These are phyloP conservation scores for Drosophila murphyi DNA, from an alignment of 1,140 invertebrate genomes.

Conservation along the genomic window DNA sequence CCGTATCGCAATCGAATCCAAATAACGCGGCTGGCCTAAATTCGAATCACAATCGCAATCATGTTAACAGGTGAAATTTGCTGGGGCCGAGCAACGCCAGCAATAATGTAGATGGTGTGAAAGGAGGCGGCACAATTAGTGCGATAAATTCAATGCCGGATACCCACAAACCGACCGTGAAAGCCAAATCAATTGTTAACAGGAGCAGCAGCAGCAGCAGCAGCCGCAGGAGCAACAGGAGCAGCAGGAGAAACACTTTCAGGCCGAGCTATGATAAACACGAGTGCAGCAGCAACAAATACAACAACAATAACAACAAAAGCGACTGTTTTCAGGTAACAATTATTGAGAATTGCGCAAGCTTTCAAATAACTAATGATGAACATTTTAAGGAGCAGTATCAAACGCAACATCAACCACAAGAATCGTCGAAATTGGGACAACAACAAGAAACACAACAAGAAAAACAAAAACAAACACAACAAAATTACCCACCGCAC, in stretches of 20 bases:
- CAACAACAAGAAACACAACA: slow-evolving; percentile 38
- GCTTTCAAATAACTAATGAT: slow-evolving; percentile 20
- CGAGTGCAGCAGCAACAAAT: slow-evolving; percentile 40
- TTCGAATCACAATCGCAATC: slow-evolving; percentile 81
- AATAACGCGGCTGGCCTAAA: slow-evolving; percentile 67
- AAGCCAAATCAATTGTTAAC: slow-evolving; percentile 43
- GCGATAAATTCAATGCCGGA: slow-evolving; percentile 50
- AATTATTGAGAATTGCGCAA: not conserved
- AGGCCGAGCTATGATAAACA: slow-evolving; percentile 34
- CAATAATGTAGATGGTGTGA: slow-evolving; percentile 41
- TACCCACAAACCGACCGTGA: slow-evolving; percentile 59
- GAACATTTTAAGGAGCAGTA: slow-evolving; percentile 38
- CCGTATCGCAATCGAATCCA: slow-evolving; percentile 60
- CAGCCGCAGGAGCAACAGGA: slow-evolving; percentile 24
- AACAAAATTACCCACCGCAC: slow-evolving; percentile 53
- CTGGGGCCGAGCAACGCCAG: slow-evolving; percentile 55
- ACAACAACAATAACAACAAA: slow-evolving; percentile 41
- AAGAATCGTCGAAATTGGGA: slow-evolving; percentile 23
- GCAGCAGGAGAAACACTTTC: slow-evolving; percentile 42
- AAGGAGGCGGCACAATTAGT: slow-evolving; percentile 32
- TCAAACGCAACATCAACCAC: slow-evolving; percentile 38
- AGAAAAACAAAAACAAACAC: slow-evolving; percentile 47
- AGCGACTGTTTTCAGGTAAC: slow-evolving; percentile 53
- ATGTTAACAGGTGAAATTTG: slow-evolving; percentile 84
- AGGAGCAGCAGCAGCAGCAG: slow-evolving; percentile 1